phyloP scores from a whole-genome alignment of 2,888 invertebrate species.

The Bellardia bayeri region DNA sequence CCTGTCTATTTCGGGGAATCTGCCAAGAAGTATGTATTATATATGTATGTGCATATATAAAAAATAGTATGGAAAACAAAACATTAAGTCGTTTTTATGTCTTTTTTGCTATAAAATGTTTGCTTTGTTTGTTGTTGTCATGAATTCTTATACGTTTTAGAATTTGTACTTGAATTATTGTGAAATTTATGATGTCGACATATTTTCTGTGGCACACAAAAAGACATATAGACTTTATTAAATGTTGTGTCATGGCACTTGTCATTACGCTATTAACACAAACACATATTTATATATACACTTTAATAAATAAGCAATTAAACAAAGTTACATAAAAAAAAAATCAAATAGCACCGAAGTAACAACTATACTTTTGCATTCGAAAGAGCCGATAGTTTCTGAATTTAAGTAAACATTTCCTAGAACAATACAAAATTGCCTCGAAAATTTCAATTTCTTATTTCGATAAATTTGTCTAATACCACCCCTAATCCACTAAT shows the following conservation, averaged over 20 bases:
- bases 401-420: no score
- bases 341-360: no score
- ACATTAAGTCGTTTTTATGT: slow-evolving; percentile 40
- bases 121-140: not conserved
- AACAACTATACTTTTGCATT: no score
- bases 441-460: no score
- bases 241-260: slow-evolving; percentile 62
- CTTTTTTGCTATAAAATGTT: not conserved
- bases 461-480: no score
- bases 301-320: not conserved
- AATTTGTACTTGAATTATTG: slow-evolving; percentile 65
- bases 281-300: not conserved
- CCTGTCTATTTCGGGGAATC: not conserved
- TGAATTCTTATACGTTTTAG: slow-evolving; percentile 51
- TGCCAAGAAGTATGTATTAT: not conserved
- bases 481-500: no score
- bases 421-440: no score
- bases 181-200: slow-evolving; percentile 65
- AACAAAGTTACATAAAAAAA: no score
- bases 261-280: slow-evolving; percentile 54
- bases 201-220: slow-evolving; percentile 45
- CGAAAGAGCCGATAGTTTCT: no score
- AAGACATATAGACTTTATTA: slow-evolving; percentile 17
- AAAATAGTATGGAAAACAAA: not conserved
- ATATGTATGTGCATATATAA: not conserved